A percentile compares a stretch with the other conserved stretches of the same genome.
These are phyloP conservation scores for Cardiocondyla obscurior DNA, from an alignment of 1,140 invertebrate genomes.

Conservation along the genomic window DNA sequence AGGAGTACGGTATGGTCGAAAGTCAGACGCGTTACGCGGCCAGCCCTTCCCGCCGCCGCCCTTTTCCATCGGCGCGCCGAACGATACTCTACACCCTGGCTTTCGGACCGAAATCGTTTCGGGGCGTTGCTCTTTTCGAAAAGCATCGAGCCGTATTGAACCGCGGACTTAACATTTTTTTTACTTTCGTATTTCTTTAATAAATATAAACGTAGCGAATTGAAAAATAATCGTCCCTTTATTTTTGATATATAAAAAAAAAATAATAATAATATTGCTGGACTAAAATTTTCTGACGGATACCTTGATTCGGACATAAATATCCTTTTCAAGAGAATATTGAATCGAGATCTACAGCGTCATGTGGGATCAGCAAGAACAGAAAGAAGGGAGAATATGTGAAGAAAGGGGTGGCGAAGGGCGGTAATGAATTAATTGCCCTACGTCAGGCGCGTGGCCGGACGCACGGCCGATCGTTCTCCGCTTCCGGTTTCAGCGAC, in stretches of 20 bases:
- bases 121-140: constrained; percentile 33
- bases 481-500: constrained; percentile 62
- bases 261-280: too few relatives aligned
- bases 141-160: neutral
- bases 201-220: neutral
- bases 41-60: neutral
- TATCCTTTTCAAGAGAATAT: neutral
- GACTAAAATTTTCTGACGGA: neutral
- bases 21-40: constrained; percentile 61
- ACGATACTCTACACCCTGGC: neutral
- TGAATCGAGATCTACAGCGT: too few relatives aligned
- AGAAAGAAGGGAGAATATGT: neutral
- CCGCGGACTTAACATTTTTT: neutral
- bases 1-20: constrained; percentile 56
- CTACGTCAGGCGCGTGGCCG: constrained; percentile 70
- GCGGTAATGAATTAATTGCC: constrained; percentile 78
- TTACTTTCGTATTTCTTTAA: neutral
- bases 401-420: constrained; percentile 52
- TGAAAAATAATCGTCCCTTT: neutral
- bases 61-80: neutral
- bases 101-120: constrained; percentile 12
- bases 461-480: constrained; percentile 69
- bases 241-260: too few relatives aligned
- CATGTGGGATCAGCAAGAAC: neutral
- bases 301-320: neutral